Percentiles rank a stretch among this genome's conserved stretches.
Conservation (phyloP, 2,888 invertebrate genomes). For the Pseudococcus longispinus region DNA sequence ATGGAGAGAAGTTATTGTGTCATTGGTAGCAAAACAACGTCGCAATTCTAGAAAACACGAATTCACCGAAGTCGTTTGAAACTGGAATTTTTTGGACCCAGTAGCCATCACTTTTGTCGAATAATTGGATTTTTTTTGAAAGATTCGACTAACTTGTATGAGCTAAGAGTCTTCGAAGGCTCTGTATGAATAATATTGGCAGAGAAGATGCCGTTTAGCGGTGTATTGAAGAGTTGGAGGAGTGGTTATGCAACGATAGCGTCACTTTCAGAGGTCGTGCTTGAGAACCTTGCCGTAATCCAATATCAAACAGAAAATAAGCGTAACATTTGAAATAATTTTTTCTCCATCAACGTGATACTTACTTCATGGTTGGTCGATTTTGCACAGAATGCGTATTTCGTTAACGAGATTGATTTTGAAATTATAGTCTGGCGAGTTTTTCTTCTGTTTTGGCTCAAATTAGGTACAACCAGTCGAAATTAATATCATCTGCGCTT, state of each 20-base stretch:
- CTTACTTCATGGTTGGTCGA: constrained; percentile 1
- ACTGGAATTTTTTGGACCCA: not conserved
- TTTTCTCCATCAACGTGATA: not conserved
- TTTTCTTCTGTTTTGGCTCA: not conserved
- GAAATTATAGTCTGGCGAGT: not conserved
- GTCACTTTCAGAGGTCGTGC: constrained; percentile 47
- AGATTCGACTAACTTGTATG: not conserved
- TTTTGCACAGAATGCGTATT: not conserved
- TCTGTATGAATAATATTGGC: not conserved
- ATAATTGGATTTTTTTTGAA: not conserved
- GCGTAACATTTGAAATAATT: constrained; percentile 51
- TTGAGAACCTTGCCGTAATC: constrained; percentile 51
- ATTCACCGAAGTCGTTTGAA: not conserved
- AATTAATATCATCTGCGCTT: not conserved
- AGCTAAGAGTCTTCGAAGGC: not conserved
- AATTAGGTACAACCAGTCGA: not conserved
- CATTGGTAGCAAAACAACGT: not conserved
- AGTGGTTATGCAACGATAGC: constrained; percentile 17
- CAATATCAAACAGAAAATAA: constrained; percentile 51
- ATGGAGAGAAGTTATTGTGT: constrained; percentile 33
- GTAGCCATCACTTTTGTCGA: not conserved
- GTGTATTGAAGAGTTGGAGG: not conserved
- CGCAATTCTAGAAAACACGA: not conserved
- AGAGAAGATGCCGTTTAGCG: not conserved
- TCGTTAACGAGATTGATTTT: constrained; percentile 27